A percentile compares a stretch with the other conserved stretches of the same genome.
Evolutionary conservation across 2,113 vertebrate genomes (phyloP).

Genomic region (Leptosomus discolor): DNA sequence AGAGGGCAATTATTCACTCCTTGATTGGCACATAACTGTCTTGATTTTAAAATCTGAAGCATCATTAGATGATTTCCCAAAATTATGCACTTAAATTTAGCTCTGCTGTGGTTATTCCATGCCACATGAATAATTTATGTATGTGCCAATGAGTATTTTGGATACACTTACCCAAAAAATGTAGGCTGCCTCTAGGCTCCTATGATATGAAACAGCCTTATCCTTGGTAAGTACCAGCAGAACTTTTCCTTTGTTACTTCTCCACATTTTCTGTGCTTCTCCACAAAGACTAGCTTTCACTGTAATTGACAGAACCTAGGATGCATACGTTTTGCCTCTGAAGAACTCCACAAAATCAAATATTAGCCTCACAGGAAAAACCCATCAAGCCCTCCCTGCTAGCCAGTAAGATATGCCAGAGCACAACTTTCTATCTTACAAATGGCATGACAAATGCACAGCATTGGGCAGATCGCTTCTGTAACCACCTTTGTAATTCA

Average conservation of each 20-base stretch:
- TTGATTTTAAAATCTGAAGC: not conserved
- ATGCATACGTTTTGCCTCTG: not conserved
- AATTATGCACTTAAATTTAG: not conserved
- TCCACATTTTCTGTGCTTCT: not conserved
- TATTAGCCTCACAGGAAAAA: not conserved
- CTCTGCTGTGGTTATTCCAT: not conserved
- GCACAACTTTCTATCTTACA: not conserved
- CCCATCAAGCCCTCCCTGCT: not conserved
- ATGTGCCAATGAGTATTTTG: not conserved
- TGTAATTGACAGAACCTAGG: not conserved
- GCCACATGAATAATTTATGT: not conserved
- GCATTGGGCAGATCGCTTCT: not conserved
- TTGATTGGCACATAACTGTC: not conserved
- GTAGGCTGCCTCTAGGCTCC: not conserved
- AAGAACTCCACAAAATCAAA: not conserved
- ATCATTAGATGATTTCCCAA: not conserved
- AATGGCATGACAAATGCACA: not conserved
- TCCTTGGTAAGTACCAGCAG: not conserved
- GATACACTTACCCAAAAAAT: not conserved
- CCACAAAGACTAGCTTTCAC: not conserved
- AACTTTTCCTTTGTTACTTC: not conserved
- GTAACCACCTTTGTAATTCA: not conserved
- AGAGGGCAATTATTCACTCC: slow-evolving; percentile 1
- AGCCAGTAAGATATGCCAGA: not conserved
- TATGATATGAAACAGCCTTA: not conserved